Evolutionary conservation across 2,888 invertebrate genomes (phyloP), one percentile per base, ranked within the genome.

Genomic region (Microchrysa polita): DNA sequence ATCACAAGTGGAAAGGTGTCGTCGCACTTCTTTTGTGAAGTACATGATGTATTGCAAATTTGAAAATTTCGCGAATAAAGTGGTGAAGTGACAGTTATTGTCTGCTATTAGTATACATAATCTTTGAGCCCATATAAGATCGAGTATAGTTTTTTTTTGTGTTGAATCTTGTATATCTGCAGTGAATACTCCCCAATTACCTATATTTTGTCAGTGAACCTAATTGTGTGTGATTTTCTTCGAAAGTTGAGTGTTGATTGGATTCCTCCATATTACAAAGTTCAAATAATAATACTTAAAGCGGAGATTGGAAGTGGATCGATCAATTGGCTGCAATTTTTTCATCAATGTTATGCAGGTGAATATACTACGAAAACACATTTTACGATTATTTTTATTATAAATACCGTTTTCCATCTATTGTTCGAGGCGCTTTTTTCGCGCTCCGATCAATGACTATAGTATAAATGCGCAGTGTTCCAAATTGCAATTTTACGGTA

Each of bases 401-500:
- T n/a, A 48, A 48, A 7, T 48, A n/a, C 48, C 48, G 16, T 48
- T 48, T n/a, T n/a, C n/a, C 2, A 48, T 7, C 48, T 34, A 5
- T 34, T 34, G 27, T n/a, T n/a, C n/a, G 27, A 34, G 27, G 27
- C 2, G 10, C 12, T 42, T 42, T 48, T 48, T 48, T 48, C 16
- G 42, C 12, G 42, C 16, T 48, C 48, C 27, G 7, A 2, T 34
- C 27, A 34, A 34, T 34, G 27, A 34, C 27, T 34, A n/a, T n/a
- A 34, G 27, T 34, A 34, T 34, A 48, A n/a, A 48, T 48, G 48
- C 48, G 12, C n/a, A n/a, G 48, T 12, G 48, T n/a, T 48, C 12
- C 48, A n/a, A 48, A 48, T 48, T 48, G 48, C 48, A 48, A 48
- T 48, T 48, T 48, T 48, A 48, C 48, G 48, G 16, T 48, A 48